Conservation (phyloP, 2,888 invertebrate species). For the Hydropsyche betteni region DNA sequence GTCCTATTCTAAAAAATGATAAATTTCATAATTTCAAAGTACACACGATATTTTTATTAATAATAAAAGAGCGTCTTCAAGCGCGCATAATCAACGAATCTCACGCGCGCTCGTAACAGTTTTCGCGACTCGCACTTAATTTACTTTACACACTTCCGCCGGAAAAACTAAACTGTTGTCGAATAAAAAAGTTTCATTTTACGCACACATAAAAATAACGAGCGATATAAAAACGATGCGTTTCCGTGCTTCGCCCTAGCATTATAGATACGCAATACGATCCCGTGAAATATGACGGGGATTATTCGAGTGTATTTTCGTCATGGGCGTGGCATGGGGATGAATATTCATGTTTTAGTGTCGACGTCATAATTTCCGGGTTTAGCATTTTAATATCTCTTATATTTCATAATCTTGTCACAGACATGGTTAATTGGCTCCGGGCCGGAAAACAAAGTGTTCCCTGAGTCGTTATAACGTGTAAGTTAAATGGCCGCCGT, state of each 20-base stretch:
- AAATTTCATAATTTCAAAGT: too few species aligned
- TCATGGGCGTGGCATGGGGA: background rate
- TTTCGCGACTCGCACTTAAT: background rate
- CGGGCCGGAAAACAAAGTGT: slow-evolving; percentile 19
- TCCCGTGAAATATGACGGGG: too few species aligned
- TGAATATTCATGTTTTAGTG: slow-evolving; percentile 6
- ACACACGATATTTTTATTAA: too few species aligned
- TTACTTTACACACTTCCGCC: slow-evolving; percentile 1
- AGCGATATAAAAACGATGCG: too few species aligned
- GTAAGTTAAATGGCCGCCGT: slow-evolving; percentile 17
- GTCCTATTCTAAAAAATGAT: too few species aligned
- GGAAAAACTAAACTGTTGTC: background rate
- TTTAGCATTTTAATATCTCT: slow-evolving; percentile 17
- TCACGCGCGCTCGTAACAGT: slow-evolving; percentile 1
- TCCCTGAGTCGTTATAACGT: slow-evolving; percentile 1
- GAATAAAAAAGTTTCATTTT: slow-evolving; percentile 11
- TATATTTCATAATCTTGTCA: slow-evolving; percentile 31
- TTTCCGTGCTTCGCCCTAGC: too few species aligned
- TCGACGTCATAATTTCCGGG: slow-evolving; percentile 3
- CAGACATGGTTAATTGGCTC: slow-evolving; percentile 14
- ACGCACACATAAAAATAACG: background rate
- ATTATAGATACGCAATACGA: too few species aligned
- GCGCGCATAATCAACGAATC: background rate
- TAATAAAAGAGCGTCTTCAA: too few species aligned
- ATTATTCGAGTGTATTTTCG: background rate